phyloP scores from a whole-genome alignment of 2,888 invertebrate genomes.

The Anorthoa munda region DNA sequence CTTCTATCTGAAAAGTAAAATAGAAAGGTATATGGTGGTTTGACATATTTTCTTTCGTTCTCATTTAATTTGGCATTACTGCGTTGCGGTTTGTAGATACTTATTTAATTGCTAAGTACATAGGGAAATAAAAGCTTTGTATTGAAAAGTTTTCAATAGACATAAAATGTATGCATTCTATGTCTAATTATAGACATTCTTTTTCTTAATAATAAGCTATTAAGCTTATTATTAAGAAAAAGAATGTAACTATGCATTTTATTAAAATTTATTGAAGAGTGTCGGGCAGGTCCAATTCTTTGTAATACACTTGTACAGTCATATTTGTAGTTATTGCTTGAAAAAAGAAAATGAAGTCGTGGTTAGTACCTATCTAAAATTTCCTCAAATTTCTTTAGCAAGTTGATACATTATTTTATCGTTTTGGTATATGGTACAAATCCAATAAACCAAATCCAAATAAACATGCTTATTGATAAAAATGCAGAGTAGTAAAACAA shows the following conservation, averaged over 20 bases:
- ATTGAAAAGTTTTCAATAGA: neutral
- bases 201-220: no score
- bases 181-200: no score
- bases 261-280: neutral
- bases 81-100: no score
- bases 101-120: neutral
- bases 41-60: no score
- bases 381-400: neutral
- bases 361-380: neutral
- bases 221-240: no score
- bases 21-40: no score
- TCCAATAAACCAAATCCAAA: constrained; percentile 37
- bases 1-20: no score
- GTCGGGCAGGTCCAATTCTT: neutral
- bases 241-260: neutral
- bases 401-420: no score
- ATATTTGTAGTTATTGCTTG: neutral
- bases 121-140: neutral
- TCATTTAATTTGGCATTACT: no score
- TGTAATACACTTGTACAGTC: neutral
- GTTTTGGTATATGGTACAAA: neutral
- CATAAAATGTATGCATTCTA: neutral
- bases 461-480: constrained; percentile 39
- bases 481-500: constrained; percentile 59
- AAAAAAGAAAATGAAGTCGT: neutral